Base-by-base conservation (phyloP, 2,113 vertebrate genomes). In the Xiphophorus couchianus region DNA sequence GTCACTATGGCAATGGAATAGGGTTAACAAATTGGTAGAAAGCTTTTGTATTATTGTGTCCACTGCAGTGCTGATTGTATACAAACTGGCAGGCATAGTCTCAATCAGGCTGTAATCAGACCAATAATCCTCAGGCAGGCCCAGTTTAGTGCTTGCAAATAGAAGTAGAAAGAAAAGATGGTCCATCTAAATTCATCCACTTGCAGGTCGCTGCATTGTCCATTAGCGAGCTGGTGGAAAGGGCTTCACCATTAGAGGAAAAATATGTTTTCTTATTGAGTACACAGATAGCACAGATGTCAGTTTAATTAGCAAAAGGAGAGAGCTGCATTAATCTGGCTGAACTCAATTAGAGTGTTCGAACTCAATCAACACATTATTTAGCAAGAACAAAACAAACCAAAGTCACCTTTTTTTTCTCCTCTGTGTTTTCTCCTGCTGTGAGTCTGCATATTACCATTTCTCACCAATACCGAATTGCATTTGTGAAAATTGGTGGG, bases 1-100 rank as follows among this genome's bases (percentile, higher is more conserved):
- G 81, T 81, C 75, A 51, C 85, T 37, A 69, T 62, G 78, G 60
- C 74, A 58, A 77, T 83, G 78, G 76, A 84, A 77, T 58, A 33
- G 63, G 37, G 66, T 39, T 62, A 44, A 76, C 66, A 90, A 89
- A 92, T 89, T 84, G 85, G 89, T 73, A 80, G 88, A 90, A 86
- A 91, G 84, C 89, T 87, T 92, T 86, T 84, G 75, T 64, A 90
- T 88, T 86, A 90, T 85, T 54, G 83, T 74, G 75, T 84, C 88
- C 80, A 62, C 65, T 74, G 80, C 71, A 28, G 70, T n/a, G 58
- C 69, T 79, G 76, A 86, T 76, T 87, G 67, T 70, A 71, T 66
- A 48, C 58, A 68, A 74, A 74, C 70, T 73, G 74, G 54, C 71
- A 86, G 65, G 65, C 39, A 3, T 8, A 29, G 67, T 67, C 71